Evolutionary conservation across 2,797 vertebrate genomes (phyloP), one percentile per base, ranked within the genome.

Genomic region (Poeciliopsis presidionis): DNA sequence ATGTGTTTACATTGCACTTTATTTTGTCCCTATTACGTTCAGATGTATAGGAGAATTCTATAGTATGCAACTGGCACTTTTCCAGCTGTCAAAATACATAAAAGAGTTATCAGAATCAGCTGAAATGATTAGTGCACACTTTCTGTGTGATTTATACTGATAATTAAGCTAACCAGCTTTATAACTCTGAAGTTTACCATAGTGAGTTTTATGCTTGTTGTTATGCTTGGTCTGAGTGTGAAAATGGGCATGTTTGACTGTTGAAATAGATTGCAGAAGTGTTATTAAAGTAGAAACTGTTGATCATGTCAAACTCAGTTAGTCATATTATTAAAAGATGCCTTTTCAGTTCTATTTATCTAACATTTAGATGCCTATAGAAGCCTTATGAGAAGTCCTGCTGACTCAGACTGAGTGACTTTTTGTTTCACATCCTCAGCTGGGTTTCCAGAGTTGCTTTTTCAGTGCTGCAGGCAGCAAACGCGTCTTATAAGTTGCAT

Each of bases 391-490:
- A 74, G n/a, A 25, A 16, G 41, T 47, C 45, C 67, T 74, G 74
- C 77, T 74, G 79, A 81, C 8, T 57, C 47, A 20, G 28, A 70
- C 41, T 57, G 33, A 53, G 74, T 70, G 82, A 74, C 30, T 25
- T 20, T 73, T 67, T 55, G 75, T 89, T 86, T 87, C 81, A 84
- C 55, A 69, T 81, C 89, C 75, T 76, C 30, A 28, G 4, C 73
- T 5, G 39, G 7, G 22, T 74, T 82, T 67, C 61, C 65, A 25
- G 0, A 36, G 20, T 69, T 81, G 70, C 51, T 18, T 5, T 13
- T 57, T 33, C 49, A 43, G 1, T 20, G 4, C 46, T 45, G 6
- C 9, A 4, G 28, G 28, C 22, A 28, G 25, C 18, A 67, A 47
- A 84, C 20, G 3, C 11, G 9, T 25, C 4, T 11, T 2, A 41